Conservation (phyloP, 2,797 vertebrate species). For the Spinibarbus caldwelli region DNA sequence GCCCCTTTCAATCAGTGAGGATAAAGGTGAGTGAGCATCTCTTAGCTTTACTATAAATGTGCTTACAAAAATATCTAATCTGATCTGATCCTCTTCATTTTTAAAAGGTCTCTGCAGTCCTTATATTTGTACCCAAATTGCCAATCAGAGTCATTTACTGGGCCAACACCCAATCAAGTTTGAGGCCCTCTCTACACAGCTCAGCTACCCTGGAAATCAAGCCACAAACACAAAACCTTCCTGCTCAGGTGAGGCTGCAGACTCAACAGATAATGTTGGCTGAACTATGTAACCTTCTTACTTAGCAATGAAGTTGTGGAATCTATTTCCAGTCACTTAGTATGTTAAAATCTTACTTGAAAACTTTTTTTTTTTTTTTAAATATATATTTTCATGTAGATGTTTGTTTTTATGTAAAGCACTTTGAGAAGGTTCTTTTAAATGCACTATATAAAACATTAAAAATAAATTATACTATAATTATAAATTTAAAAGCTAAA, state of each 20-base stretch:
- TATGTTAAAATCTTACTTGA: not conserved
- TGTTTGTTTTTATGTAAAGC: not conserved
- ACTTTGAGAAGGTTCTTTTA: not conserved
- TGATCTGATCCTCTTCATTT: not conserved
- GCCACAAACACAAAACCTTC: constrained; percentile 74
- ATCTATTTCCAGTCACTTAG: not conserved
- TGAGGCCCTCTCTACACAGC: constrained; percentile 75
- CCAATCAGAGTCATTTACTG: constrained; percentile 44
- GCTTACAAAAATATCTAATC: not conserved
- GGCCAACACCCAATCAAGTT: constrained; percentile 76
- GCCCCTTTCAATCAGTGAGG: not conserved
- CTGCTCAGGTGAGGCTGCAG: constrained; percentile 72
- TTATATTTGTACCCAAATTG: constrained; percentile 52
- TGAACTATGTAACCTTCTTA: not conserved
- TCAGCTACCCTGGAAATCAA: constrained; percentile 79
- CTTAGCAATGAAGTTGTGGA: not conserved
- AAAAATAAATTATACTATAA: not conserved
- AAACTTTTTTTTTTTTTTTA: not conserved
- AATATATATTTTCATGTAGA: not conserved
- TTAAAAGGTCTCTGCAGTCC: constrained; percentile 60
- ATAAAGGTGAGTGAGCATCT: constrained; percentile 41
- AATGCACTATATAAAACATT: not conserved
- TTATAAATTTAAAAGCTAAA: not conserved
- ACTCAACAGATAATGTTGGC: not conserved
- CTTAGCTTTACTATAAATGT: not conserved